phyloP scores from a whole-genome alignment of 2,797 vertebrate genomes.

The Coracias cyanogaster region DNA sequence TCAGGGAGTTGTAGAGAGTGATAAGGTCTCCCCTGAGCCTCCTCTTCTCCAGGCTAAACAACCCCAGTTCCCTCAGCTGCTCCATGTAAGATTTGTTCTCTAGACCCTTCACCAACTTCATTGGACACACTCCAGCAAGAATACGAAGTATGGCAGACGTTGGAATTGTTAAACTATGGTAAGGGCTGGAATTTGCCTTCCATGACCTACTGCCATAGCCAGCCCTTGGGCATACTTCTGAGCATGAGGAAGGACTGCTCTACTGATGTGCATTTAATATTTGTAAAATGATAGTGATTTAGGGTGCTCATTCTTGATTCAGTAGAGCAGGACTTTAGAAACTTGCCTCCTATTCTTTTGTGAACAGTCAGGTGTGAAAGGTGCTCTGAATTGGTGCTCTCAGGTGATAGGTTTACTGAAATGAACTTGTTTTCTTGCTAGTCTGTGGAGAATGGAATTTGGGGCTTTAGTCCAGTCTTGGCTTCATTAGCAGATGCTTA shows the following conservation, averaged over 20 bases:
- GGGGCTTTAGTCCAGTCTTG: neutral
- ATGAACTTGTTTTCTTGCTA: neutral
- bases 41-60: neutral
- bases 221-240: neutral
- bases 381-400: neutral
- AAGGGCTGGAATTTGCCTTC: neutral
- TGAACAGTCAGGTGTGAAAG: neutral
- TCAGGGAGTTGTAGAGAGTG: neutral
- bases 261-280: neutral
- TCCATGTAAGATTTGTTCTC: neutral
- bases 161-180: neutral
- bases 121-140: neutral
- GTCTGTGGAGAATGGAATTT: neutral
- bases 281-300: neutral
- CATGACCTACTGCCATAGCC: neutral
- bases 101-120: neutral
- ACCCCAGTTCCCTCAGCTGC: neutral
- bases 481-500: neutral
- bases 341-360: neutral
- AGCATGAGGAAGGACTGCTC: neutral
- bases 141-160: neutral
- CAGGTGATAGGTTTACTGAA: neutral
- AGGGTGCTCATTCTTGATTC: neutral
- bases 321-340: neutral
- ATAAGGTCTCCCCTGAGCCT: neutral